Evolutionary conservation across 1,140 invertebrate species (phyloP), one percentile per base, ranked within the genome.

Genomic region (Akabosia matsudoensis): DNA sequence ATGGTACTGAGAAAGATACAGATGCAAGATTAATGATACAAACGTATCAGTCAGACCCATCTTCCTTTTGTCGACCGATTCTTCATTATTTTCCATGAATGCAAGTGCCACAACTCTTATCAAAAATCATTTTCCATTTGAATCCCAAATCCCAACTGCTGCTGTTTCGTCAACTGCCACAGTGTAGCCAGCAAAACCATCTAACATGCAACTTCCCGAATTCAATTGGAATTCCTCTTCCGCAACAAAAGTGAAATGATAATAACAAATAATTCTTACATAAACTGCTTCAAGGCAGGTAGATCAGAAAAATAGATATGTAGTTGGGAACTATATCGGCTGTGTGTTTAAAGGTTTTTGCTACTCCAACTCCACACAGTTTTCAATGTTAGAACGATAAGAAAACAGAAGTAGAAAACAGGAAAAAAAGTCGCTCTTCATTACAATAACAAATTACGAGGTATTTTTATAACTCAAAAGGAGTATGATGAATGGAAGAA

Each of bases 11-110:
- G 61, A 45, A 10, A 67, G 61, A 67, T 67, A 67, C 61, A 67
- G 61, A 67, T 67, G 61, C 61, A 67, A 67, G 61, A 67, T 67
- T 67, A 67, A 67, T 67, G 61, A 67, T 67, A 67, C 61, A 67
- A 67, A 67, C 61, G n/a, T 67, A 67, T 67, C 61, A 67, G 61
- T 67, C 61, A 67, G 28, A 31, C 61, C 61, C 61, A 67, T 67
- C 61, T 67, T 67, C 61, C 61, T 67, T 67, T 67, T 67, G 61
- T 67, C 26, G 61, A 67, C 61, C 61, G 28, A 67, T 67, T 67
- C 61, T 31, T 67, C 28, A n/a, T 67, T 67, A 67, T 67, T 67
- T 67, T 67, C 22, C 22, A 24, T 67, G 26, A 67, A 67, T 67
- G 61, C 61, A 67, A 67, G 28, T 30, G 61, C 61, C 61, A 67